Base-by-base conservation (phyloP, 2,888 invertebrate genomes). In the Salpingus planirostris region DNA sequence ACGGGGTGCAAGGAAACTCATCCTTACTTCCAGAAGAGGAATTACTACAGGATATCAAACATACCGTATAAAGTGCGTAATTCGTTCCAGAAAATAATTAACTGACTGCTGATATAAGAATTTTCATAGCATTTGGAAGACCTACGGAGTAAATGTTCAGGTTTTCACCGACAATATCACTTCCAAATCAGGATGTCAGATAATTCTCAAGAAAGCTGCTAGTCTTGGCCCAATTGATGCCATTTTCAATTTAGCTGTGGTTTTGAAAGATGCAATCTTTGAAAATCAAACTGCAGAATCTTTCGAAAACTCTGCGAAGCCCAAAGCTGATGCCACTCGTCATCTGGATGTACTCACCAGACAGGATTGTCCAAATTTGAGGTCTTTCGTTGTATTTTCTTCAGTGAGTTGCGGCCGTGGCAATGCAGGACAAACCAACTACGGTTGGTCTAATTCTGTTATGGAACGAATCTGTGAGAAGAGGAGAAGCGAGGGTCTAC, bases 391-490 rank as follows among this genome's bases (percentile, higher is more conserved):
- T 5, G 23, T 23, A 11, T 23, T 23, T 10, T 23, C 23, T 11
- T 23, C 23, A 6, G 25, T 25, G 5, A 12, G 12, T 25, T 23
- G 23, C 10, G 23, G 23, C 4, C 23, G 23, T 7, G 23, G 23
- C 23, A 23, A 23, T 23, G 11, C 10, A 4, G 23, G 23, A 7
- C 12, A 25, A 25, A 25, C 12, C 5, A 30, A 12, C 10, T 14
- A 23, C 11, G 23, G 23, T 8, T 8, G 7, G 26, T 11, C 27
- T 3, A 89, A 88, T 66, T 85, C 85, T 0, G 73, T 80, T 3
- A 84, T 87, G 85, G 87, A 88, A 60, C 73, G 85, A 43, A 75
- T 89, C 43, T 80, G 82, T 54, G 88, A 85, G 59, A 65, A 67
- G 51, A 73, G 85, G 43, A 66, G 67, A 50, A 64, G 64, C 38